A percentile compares a stretch with the other conserved stretches of the same genome.
phyloP scores from a whole-genome alignment of 2,113 vertebrate genomes.

The Phrynosoma platyrhinos region DNA sequence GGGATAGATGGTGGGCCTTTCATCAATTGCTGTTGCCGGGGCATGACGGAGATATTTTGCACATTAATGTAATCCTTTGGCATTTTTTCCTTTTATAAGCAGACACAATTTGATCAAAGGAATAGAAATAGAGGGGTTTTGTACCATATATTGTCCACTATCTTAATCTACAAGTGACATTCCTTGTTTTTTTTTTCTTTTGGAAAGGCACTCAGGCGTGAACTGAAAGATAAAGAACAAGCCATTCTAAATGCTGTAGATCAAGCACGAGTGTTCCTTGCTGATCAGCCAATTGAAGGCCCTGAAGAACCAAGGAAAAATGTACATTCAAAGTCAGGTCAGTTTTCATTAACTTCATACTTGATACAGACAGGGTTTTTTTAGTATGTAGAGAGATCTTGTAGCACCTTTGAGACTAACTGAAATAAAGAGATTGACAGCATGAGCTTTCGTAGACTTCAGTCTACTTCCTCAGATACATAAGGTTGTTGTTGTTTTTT shows the following conservation, averaged over 20 bases:
- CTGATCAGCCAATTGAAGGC: conserved; percentile 95
- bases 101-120: conserved; percentile 15
- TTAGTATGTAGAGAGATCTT: no score
- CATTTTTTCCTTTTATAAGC: not conserved
- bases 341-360: conserved; percentile 38
- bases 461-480: no score
- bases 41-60: conserved; percentile 25
- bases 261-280: conserved; percentile 93
- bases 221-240: conserved; percentile 92
- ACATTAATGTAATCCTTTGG: no score
- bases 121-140: not conserved
- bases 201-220: conserved; percentile 84
- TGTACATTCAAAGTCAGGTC: conserved; percentile 89
- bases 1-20: no score
- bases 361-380: not conserved
- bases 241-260: conserved; percentile 88
- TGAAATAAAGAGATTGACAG: no score
- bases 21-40: not conserved
- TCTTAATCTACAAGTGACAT: conserved; percentile 33
- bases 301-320: conserved; percentile 93
- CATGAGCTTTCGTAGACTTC: no score
- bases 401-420: no score
- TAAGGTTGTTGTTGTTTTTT: not conserved
- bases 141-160: not conserved
- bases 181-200: conserved; percentile 56